A percentile compares a stretch with the other conserved stretches of the same genome.
These are phyloP conservation scores for Diplazon laetatorius DNA, from an alignment of 2,888 invertebrate species.

Conservation along the genomic window DNA sequence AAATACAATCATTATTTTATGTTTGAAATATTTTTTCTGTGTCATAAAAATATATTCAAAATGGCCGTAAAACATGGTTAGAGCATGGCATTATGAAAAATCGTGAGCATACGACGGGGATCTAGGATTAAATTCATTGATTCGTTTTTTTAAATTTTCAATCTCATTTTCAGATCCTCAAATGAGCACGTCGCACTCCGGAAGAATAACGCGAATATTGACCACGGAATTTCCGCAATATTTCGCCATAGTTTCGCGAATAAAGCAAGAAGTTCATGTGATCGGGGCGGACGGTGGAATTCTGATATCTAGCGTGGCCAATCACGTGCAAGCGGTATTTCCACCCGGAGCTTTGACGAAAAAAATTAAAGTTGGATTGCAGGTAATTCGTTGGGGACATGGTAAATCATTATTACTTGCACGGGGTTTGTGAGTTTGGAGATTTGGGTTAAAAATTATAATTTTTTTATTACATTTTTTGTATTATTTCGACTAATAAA, in stretches of 20 bases:
- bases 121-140: too few relatives aligned
- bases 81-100: too few relatives aligned
- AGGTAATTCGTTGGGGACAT: constrained; percentile 84
- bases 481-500: neutral
- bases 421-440: neutral
- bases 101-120: too few relatives aligned
- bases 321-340: constrained; percentile 90
- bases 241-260: constrained; percentile 96
- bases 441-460: neutral
- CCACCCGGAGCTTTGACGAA: constrained; percentile 99
- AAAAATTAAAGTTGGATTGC: constrained; percentile 98
- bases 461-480: constrained; percentile 12
- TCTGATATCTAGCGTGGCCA: constrained; percentile 95
- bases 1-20: too few relatives aligned
- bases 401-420: neutral
- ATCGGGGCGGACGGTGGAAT: constrained; percentile 99
- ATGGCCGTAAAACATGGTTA: too few relatives aligned
- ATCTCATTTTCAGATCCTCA: constrained; percentile 78
- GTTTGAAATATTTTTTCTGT: too few relatives aligned
- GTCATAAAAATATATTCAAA: too few relatives aligned
- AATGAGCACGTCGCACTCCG: constrained; percentile 82
- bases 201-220: constrained; percentile 95
- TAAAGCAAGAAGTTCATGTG: constrained; percentile 97
- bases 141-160: too few relatives aligned
- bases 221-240: constrained; percentile 99